A percentile compares a stretch with the other conserved stretches of the same genome.
Evolutionary conservation across 1,140 invertebrate species (phyloP).

Genomic region (Drosophila pallidifrons): DNA sequence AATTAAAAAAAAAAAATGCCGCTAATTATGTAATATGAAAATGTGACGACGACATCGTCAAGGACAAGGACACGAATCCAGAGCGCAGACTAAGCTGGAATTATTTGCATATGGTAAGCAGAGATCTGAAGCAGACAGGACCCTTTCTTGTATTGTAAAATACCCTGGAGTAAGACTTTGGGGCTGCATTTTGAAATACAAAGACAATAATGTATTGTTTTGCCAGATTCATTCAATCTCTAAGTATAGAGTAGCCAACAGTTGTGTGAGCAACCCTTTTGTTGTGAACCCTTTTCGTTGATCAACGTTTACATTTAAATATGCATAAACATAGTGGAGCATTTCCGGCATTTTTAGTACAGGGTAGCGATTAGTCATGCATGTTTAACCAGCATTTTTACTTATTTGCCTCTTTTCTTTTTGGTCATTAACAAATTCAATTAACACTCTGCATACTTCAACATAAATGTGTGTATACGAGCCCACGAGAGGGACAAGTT

Average conservation of each 20-base stretch:
- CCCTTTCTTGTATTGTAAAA: slow-evolving; percentile 45
- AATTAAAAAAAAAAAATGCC: slow-evolving; percentile 21
- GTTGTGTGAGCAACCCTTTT: no score
- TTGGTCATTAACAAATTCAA: slow-evolving; percentile 70
- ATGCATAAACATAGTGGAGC: no score
- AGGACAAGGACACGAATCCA: slow-evolving; percentile 41
- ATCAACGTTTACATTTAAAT: no score
- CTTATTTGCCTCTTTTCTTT: slow-evolving; percentile 31
- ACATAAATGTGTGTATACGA: background rate
- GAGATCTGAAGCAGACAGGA: slow-evolving; percentile 33
- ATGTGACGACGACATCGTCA: slow-evolving; percentile 64
- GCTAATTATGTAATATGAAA: slow-evolving; percentile 84
- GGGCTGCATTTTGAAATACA: background rate
- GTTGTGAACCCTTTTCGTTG: no score
- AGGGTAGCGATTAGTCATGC: slow-evolving; percentile 10
- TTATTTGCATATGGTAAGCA: slow-evolving; percentile 79
- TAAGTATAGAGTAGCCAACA: no score
- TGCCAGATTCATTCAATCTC: no score
- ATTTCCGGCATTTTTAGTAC: background rate
- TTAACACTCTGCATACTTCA: slow-evolving; percentile 67
- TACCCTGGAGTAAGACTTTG: slow-evolving; percentile 1
- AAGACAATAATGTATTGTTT: no score
- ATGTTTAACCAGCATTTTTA: background rate
- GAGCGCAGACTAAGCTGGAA: slow-evolving; percentile 39
- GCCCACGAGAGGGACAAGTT: background rate